Evolutionary conservation across 2,113 vertebrate species (phyloP), one percentile per base, ranked within the genome.

Genomic region (Gambusia holbrooki): DNA sequence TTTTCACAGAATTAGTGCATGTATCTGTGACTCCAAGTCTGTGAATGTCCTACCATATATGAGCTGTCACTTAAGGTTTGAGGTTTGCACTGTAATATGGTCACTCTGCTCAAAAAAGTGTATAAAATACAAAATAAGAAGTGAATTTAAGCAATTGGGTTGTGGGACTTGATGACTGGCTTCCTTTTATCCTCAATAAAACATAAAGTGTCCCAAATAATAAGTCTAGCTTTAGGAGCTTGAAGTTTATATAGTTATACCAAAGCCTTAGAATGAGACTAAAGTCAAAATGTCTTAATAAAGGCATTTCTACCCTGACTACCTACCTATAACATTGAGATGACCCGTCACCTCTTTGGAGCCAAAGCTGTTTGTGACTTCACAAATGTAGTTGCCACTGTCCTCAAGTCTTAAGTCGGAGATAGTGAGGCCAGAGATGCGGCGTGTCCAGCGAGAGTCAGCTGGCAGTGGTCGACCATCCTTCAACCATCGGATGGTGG

Each of bases 341-440:
- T 95, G 96, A 80, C 97, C 97, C 0, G 96, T 97, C 93, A 96
- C 97, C 92, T 98, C 98, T 76, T 97, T 96, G 2, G 97, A 98
- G 76, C 98, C 98, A 0, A 99, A 99, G 91, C 97, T 98, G 92
- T 99, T 99, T 88, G 97, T 99, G 90, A 99, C 97, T 91, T 99
- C 98, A 65, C 98, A 99, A 87, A 99, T 96, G 93, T 99, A 99
- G 87, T 96, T 97, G 40, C 98, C 97, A 0, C 97, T 97, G 94
- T 99, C 98, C 92, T 98, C 97, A 0, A 97, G 93, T 13, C 96
- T 95, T 85, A 98, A 91, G 87, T 97, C 97, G 0, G 94, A 96
- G 93, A 99, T 93, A 68, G 95, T 96, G 87, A 99, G 96, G 58
- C 98, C 98, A 0, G 97, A 97, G 85, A 96, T 93, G 64, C 94